Percentiles rank a stretch among this genome's conserved stretches.
These are phyloP conservation scores for Epinephelus moara DNA, from an alignment of 2,113 vertebrate genomes.

Conservation along the genomic window DNA sequence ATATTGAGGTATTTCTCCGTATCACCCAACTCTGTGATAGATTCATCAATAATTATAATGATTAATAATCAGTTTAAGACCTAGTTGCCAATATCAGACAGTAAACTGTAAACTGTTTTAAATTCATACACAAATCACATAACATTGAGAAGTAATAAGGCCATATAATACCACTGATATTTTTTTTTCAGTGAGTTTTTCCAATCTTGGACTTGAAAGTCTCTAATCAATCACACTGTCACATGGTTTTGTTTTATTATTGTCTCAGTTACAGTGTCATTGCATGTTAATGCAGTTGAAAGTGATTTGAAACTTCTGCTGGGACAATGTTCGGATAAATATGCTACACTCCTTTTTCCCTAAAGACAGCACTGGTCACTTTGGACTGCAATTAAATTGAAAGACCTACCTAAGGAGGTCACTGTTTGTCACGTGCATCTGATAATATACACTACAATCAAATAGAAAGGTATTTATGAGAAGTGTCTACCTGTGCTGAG, in stretches of 20 bases:
- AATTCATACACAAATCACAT: neutral
- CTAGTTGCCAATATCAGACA: neutral
- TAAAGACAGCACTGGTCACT: neutral
- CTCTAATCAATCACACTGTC: constrained; percentile 47
- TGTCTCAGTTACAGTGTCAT: constrained; percentile 11
- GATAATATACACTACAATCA: neutral
- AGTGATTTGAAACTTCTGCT: neutral
- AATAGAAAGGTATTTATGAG: neutral
- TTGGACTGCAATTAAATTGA: neutral
- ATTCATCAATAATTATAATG: neutral
- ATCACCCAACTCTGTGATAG: no score
- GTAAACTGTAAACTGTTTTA: no score
- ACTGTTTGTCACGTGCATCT: neutral
- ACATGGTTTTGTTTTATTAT: constrained; percentile 4
- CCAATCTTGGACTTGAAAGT: constrained; percentile 34
- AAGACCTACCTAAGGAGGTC: neutral
- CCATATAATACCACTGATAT: no score
- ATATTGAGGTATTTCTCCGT: no score
- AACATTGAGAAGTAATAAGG: neutral
- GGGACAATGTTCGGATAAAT: neutral
- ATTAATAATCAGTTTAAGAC: neutral
- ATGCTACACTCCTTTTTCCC: neutral
- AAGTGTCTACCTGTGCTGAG: neutral
- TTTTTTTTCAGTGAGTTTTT: neutral
- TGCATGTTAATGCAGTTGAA: neutral